Evolutionary conservation across 2,888 invertebrate species (phyloP).

Genomic region (Dynastes grantii): DNA sequence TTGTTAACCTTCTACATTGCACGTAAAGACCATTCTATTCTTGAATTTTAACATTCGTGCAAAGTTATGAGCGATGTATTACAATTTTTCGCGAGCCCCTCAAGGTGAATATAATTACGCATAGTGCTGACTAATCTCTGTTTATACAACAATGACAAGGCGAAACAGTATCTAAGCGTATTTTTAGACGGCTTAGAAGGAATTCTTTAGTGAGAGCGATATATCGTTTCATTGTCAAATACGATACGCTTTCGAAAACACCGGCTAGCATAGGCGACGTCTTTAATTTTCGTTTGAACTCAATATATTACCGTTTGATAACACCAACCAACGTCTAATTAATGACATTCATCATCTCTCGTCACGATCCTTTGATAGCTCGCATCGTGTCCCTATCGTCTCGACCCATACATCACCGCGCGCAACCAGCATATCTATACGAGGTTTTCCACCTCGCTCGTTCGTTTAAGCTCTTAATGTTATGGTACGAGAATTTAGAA

Average conservation of each 20-base stretch:
- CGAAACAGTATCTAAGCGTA: slow-evolving; percentile 15
- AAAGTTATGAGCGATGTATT: no score
- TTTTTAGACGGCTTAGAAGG: slow-evolving; percentile 28
- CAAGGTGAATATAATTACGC: slow-evolving; percentile 15
- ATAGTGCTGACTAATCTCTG: slow-evolving; percentile 37
- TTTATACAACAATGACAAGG: slow-evolving; percentile 44
- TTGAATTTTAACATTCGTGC: no score
- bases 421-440: background rate
- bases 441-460: no score
- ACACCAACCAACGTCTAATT: slow-evolving; percentile 40
- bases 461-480: no score
- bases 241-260: slow-evolving; percentile 24
- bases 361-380: slow-evolving; percentile 39
- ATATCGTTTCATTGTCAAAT: background rate
- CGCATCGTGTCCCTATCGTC: slow-evolving; percentile 7
- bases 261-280: background rate
- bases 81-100: background rate
- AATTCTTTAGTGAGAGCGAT: background rate
- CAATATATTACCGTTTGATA: slow-evolving; percentile 42
- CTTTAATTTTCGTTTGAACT: slow-evolving; percentile 39
- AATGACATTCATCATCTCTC: slow-evolving; percentile 45
- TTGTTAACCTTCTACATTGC: no score
- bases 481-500: no score
- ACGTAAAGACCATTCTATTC: no score
- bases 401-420: slow-evolving; percentile 4